Base-by-base conservation (phyloP, 1,140 invertebrate genomes). In the Aphaenogaster ashmeadi region DNA sequence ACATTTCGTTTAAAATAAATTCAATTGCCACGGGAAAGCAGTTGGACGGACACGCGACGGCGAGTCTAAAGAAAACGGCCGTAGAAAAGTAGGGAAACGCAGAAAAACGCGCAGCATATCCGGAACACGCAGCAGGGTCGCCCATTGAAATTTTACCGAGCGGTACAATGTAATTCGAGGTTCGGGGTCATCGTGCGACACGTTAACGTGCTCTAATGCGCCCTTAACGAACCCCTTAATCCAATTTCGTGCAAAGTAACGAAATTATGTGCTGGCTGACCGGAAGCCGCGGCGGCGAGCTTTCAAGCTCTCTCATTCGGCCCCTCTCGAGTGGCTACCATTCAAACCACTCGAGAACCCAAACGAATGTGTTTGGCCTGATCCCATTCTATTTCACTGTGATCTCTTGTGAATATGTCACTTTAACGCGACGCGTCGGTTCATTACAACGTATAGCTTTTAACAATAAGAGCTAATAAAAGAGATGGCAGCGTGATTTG, bases 161-260 rank as follows among this genome's bases (percentile, higher is more conserved):
- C 88, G 88, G 44, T 81, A 90, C 87, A 88, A 90, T 87, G 87
- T 89, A 87, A 93, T 92, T 92, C 90, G 74, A 52, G 50, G 18
- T 74, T 67, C 50, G 78, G 80, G 92, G 88, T 92, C 88, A 93
- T 92, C 90, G 92, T 88, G 78, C 87, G 92, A 92, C 88, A 87
- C 87, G 60, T 64, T 90, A 91, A 93, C 89, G 91, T 88, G 74
- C 72, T 85, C 83, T 94, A 91, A 93, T 91, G 78, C 91, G 86
- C 88, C 86, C 89, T 91, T 94, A 94, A 94, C 90, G 90, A 93
- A 93, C 88, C 87, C 89, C 88, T 89, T 95, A 94, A 95, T 95
- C 94, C 94, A 93, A 94, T 95, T 94, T 90, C 52, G 80, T 75
- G 86, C 77, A 93, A 92, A 92, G 89, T 92, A 91, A 93, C 90